Evolutionary conservation across 92 coral and sea anemone species (phyloP).

Genomic region (Isaurus tuberculatus): DNA sequence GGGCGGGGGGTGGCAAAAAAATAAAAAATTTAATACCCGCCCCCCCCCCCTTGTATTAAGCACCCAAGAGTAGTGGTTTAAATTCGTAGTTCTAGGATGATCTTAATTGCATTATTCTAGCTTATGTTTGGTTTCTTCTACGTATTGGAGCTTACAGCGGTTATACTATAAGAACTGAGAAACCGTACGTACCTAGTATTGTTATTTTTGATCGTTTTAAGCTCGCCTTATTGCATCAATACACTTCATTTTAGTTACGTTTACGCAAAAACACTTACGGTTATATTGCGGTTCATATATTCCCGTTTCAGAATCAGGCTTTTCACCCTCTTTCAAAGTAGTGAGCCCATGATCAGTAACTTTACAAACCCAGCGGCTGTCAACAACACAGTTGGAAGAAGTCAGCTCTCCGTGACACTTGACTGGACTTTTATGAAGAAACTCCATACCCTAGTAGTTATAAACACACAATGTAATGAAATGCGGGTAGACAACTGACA

Average conservation of each 20-base stretch:
- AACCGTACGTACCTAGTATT: too few species aligned
- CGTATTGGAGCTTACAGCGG: too few species aligned
- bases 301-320: conserved; percentile 62
- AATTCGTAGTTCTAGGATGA: too few species aligned
- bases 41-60: too few species aligned
- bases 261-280: conserved; percentile 37
- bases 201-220: too few species aligned
- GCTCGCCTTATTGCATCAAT: too few species aligned
- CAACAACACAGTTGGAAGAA: conserved; percentile 88
- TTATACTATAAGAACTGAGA: too few species aligned
- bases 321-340: conserved; percentile 77
- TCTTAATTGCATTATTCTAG: too few species aligned
- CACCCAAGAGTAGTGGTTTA: too few species aligned
- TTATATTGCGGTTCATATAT: conserved; percentile 67
- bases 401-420: conserved; percentile 83
- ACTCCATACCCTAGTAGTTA: conserved; percentile 80
- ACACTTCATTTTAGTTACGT: background rate
- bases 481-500: background rate
- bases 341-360: conserved; percentile 82
- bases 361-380: conserved; percentile 97
- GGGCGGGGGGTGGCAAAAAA: too few species aligned
- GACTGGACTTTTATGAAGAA: conserved; percentile 76
- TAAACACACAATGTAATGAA: background rate
- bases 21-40: too few species aligned
- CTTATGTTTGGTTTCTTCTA: too few species aligned